Evolutionary conservation across 2,888 invertebrate genomes (phyloP), one percentile per base, ranked within the genome.

Genomic region (Protodeltote pygarga): DNA sequence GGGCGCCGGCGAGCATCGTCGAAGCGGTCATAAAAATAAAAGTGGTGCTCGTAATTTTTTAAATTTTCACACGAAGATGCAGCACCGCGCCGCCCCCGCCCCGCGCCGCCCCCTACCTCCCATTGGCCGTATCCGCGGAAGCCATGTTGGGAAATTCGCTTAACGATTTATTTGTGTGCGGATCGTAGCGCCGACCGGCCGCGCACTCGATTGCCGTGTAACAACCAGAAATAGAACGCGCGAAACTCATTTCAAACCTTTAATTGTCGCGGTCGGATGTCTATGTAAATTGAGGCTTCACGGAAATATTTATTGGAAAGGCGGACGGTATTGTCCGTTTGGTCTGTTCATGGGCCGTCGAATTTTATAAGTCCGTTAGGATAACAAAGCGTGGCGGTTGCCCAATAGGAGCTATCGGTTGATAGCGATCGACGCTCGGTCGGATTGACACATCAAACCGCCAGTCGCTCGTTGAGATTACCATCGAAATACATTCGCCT

Each of bases 361-460:
- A 81, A 76, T 84, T 85, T 86, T 83, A 77, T 81, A 81, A 84
- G 81, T 82, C 85, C 84, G 85, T 89, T 87, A 85, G 78, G 83
- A 85, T 85, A 89, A 90, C 89, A 90, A 90, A 89, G 87, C 85
- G 75, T 78, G 75, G 80, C 83, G 83, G 84, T 88, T 88, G 81
- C 83, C 87, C 89, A 89, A 91, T 89, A 85, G 89, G 72, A 88
- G 88, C 86, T 81, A 84, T 81, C 77, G 79, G 64, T 58, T 73
- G 88, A 89, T 89, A 87, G 81, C 74, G 81, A 88, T 87, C 88
- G 81, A 73, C 71, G 67, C 73, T 74, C 76, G 79, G 67, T 75
- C 58, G 75, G 89, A 92, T 90, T 91, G 92, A 92, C 90, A 91
- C 89, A 88, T 92, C 91, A 87, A 87, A 81, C 83, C 79, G 78